These are phyloP conservation scores for Machimus atricapillus DNA, from an alignment of 2,888 invertebrate genomes.

Conservation along the genomic window DNA sequence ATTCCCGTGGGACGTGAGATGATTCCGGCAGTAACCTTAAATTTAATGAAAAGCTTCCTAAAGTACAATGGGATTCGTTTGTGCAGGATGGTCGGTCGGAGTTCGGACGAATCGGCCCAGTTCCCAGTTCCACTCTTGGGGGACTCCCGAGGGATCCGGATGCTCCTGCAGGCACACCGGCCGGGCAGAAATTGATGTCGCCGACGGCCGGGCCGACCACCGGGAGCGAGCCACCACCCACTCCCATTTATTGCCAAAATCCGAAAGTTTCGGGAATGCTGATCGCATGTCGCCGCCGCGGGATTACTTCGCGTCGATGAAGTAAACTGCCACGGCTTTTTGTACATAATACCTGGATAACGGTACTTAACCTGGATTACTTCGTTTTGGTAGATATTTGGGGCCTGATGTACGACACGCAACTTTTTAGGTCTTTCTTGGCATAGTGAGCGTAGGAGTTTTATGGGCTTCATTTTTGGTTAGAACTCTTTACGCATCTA, in stretches of 20 bases:
- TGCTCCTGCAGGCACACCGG: neutral
- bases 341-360: neutral
- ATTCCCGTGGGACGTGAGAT: slow-evolving; percentile 17
- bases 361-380: neutral
- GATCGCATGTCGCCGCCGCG: neutral
- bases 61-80: slow-evolving; percentile 19
- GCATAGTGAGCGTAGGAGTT: neutral
- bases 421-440: neutral
- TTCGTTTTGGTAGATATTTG: neutral
- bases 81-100: neutral
- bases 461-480: neutral
- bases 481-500: neutral
- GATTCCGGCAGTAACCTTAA: slow-evolving; percentile 21
- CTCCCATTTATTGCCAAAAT: neutral
- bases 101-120: neutral
- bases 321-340: neutral
- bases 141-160: neutral
- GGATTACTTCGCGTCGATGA: neutral
- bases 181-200: no score
- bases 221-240: no score
- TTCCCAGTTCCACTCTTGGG: neutral
- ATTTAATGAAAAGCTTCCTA: slow-evolving; percentile 29
- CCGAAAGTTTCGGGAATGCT: neutral
- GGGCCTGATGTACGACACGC: neutral
- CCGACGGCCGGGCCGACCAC: no score